Evolutionary conservation across 2,888 invertebrate species (phyloP), one percentile per base, ranked within the genome.

Genomic region (Podotricha telesiphe): DNA sequence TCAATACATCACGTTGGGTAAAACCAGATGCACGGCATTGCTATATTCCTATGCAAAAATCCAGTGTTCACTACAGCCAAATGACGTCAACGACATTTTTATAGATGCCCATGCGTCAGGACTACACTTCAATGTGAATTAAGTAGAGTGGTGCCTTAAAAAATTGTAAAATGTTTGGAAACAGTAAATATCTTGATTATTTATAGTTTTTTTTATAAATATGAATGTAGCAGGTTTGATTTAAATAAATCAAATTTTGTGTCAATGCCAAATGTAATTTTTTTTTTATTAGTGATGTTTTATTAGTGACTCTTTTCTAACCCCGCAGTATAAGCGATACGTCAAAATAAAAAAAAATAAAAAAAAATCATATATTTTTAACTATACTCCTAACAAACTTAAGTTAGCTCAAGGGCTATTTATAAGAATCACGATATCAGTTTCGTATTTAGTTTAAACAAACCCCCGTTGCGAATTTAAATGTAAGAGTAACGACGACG

Each of bases 11-110:
- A 55, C 45, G 42, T 48, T n/a, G n/a, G 64, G 37, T 42, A 28
- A 63, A 58, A 53, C 51, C 58, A 70, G 53, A 68, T 62, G 45
- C 63, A 68, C 67, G 22, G 48, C 71, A 48, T 65, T 63, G 48
- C 73, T 78, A 83, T 82, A 81, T 77, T 75, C 75, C 74, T 77
- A 87, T 85, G 84, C 79, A 82, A 87, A 87, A 83, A 74, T 56
- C 69, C 75, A 80, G 78, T 79, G 78, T 80, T 81, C 80, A 81
- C 75, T 73, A 76, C 77, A 85, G 83, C 83, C 81, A 80, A 80
- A 69, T 87, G 85, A 86, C 87, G 86, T 86, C 84, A 86, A 71
- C 76, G 34, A 51, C 47, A 67, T 74, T 76, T 69, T 73, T 80
- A 78, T 77, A 51, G 58, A 53, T 15, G 34, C 15, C 34, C 55